These are phyloP conservation scores for Ispidina picta DNA, from an alignment of 2,797 vertebrate species.

Conservation along the genomic window DNA sequence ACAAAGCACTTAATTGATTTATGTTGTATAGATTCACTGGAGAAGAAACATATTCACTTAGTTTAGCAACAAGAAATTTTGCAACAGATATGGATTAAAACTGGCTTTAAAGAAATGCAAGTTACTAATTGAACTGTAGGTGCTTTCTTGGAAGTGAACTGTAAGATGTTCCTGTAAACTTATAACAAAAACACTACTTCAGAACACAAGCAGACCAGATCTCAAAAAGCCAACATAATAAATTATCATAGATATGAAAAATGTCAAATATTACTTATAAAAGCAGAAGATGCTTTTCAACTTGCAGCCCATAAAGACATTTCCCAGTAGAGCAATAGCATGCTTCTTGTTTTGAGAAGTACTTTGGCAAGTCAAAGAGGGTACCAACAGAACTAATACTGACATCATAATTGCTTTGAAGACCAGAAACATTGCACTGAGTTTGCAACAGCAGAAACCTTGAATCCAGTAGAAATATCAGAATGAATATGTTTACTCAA, in stretches of 20 bases:
- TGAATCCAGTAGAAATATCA: background rate
- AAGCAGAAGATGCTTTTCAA: background rate
- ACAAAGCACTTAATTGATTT: background rate
- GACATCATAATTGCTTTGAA: background rate
- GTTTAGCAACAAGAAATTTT: background rate
- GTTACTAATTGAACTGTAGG: background rate
- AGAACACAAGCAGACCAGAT: background rate
- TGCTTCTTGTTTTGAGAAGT: background rate
- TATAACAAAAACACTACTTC: background rate
- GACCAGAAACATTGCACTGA: background rate
- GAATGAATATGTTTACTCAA: background rate
- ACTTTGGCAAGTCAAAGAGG: background rate
- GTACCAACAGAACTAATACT: background rate
- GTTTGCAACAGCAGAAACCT: background rate
- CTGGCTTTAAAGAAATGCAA: background rate
- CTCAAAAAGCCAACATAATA: background rate
- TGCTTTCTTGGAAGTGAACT: background rate
- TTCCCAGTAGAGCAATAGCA: background rate
- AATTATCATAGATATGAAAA: background rate
- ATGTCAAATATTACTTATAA: background rate
- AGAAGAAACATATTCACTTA: background rate
- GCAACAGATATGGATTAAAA: background rate
- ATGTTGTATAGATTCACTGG: background rate
- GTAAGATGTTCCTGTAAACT: background rate
- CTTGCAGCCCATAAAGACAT: background rate